Percentiles rank a stretch among this genome's conserved stretches.
Evolutionary conservation across 2,888 invertebrate genomes (phyloP).

Genomic region (Carterocephalus palaemon): DNA sequence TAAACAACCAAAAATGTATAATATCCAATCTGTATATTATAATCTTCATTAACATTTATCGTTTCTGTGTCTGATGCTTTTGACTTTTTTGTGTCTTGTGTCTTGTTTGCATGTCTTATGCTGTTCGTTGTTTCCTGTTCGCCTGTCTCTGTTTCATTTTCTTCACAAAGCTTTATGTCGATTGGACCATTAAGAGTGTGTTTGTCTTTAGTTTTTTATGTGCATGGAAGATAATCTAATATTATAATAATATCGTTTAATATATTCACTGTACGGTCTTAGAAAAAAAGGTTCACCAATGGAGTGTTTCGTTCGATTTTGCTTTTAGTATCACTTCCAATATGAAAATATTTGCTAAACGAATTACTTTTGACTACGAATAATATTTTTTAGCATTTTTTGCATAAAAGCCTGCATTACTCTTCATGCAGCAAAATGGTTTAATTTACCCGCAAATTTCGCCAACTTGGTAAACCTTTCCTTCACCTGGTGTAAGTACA

Average conservation of each 20-base stretch:
- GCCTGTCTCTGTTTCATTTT: conserved; percentile 40
- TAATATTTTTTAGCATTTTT: too few relatives aligned
- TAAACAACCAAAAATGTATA: conserved; percentile 49
- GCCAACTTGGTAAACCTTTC: conserved; percentile 29
- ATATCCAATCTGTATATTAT: conserved; percentile 33
- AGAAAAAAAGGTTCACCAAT: conserved; percentile 45
- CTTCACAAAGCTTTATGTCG: conserved; percentile 34
- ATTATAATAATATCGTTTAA: conserved; percentile 48
- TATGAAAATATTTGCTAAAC: too few relatives aligned
- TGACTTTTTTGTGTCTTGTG: conserved; percentile 44
- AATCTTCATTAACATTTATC: conserved; percentile 27
- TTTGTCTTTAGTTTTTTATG: conserved; percentile 77
- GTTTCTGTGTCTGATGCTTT: conserved; percentile 32
- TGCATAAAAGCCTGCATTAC: too few relatives aligned
- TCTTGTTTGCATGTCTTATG: conserved; percentile 41
- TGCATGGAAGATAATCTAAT: conserved; percentile 72
- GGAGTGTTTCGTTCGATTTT: too few relatives aligned
- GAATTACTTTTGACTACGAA: too few relatives aligned
- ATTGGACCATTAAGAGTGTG: conserved; percentile 66
- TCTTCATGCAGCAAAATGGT: too few relatives aligned
- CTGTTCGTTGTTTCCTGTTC: conserved; percentile 39
- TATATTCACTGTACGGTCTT: conserved; percentile 48
- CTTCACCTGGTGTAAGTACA: conserved; percentile 35
- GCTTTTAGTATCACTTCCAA: too few relatives aligned
- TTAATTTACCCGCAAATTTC: not conserved